Conservation (phyloP, 2,113 vertebrate species). For the Melierax canorus region DNA sequence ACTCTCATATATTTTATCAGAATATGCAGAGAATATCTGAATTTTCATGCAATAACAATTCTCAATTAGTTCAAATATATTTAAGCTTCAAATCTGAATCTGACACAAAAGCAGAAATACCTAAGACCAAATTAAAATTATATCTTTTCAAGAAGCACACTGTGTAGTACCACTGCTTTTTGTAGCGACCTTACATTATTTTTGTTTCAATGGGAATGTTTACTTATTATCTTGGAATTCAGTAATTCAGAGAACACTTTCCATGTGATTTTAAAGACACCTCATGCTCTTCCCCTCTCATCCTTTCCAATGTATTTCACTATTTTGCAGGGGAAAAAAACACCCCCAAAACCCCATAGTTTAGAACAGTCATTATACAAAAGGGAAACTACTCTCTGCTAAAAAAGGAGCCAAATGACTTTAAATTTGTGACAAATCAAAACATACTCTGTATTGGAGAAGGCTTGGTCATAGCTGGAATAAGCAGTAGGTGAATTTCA, state of each 20-base stretch:
- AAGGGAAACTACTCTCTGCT: not conserved
- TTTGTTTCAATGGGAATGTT: slow-evolving; percentile 5
- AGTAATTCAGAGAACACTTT: slow-evolving; percentile 3
- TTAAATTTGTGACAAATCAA: not conserved
- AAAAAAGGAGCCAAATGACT: not conserved
- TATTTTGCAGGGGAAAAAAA: not conserved
- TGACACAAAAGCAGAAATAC: slow-evolving; percentile 26
- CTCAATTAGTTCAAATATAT: slow-evolving; percentile 36
- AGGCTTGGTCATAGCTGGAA: not conserved
- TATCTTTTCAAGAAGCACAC: not conserved
- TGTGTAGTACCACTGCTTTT: not conserved
- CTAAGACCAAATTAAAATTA: not conserved
- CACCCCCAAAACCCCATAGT: not conserved
- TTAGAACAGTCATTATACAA: not conserved
- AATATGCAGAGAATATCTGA: slow-evolving; percentile 59
- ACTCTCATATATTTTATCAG: slow-evolving; percentile 69
- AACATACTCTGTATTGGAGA: not conserved
- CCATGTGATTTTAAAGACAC: not conserved
- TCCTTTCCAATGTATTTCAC: not conserved
- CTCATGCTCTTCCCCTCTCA: not conserved
- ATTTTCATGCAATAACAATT: slow-evolving; percentile 50
- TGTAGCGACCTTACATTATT: not conserved
- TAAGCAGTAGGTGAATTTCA: not conserved
- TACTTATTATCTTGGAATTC: slow-evolving; percentile 10
- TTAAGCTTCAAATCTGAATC: slow-evolving; percentile 54